Evolutionary conservation across 2,888 invertebrate species (phyloP).

Genomic region (Himalopsyche japonica): DNA sequence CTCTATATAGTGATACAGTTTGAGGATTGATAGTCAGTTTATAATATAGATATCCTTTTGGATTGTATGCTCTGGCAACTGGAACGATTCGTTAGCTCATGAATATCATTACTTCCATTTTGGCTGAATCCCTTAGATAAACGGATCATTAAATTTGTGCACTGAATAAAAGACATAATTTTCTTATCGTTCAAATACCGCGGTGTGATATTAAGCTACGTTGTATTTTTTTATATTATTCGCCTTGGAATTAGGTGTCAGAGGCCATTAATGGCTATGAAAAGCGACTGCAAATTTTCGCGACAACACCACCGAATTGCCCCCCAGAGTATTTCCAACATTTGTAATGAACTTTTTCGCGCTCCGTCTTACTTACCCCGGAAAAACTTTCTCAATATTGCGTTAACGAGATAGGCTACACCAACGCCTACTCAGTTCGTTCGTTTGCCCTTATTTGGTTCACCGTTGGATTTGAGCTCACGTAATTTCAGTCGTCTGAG

Average conservation of each 20-base stretch:
- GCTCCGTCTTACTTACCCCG: not conserved
- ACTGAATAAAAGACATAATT: not conserved
- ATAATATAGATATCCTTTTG: no score
- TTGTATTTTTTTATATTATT: not conserved
- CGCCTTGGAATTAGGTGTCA: not conserved
- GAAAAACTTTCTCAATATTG: constrained; percentile 15
- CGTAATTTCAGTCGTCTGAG: not conserved
- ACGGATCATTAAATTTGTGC: no score
- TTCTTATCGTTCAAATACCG: not conserved
- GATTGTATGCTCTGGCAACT: no score
- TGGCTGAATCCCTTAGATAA: no score
- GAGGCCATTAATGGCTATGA: not conserved
- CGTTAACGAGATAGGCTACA: constrained; percentile 12
- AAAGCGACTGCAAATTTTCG: not conserved
- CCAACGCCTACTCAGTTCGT: not conserved
- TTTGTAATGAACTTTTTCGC: constrained; percentile 17
- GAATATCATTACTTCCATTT: no score
- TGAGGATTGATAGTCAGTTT: no score
- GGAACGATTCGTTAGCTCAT: no score
- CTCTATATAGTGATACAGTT: no score
- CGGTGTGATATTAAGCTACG: not conserved
- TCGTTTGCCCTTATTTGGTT: not conserved
- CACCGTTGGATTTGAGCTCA: not conserved
- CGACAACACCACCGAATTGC: not conserved
- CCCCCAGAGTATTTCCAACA: constrained; percentile 3